Conservation (phyloP, 1,140 invertebrate genomes). For the Brachionus angularis region DNA sequence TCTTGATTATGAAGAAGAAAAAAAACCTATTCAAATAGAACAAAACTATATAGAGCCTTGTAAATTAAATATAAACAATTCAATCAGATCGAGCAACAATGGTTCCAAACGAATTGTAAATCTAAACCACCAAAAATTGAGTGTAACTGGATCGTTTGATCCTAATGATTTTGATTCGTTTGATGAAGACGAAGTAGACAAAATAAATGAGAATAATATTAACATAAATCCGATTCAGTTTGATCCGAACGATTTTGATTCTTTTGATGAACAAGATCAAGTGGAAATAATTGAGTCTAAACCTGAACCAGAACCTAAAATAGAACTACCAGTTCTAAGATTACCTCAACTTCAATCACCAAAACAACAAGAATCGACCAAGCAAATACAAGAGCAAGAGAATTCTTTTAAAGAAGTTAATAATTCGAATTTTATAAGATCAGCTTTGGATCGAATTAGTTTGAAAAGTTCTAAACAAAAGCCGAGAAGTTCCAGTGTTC, state of each 20-base stretch:
- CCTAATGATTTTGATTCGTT: slow-evolving; percentile 39
- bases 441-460: slow-evolving; percentile 28
- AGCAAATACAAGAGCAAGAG: no score
- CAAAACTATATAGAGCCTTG: not conserved
- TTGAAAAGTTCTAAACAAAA: no score
- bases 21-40: not conserved
- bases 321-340: not conserved
- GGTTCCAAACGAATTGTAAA: not conserved
- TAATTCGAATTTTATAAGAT: not conserved
- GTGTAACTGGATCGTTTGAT: slow-evolving; percentile 24
- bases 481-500: slow-evolving; percentile 36
- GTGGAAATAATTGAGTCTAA: no score
- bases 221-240: slow-evolving; percentile 1
- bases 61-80: no score
- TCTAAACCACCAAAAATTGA: not conserved
- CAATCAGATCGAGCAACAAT: not conserved
- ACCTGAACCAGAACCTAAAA: not conserved
- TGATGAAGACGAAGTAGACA: slow-evolving; percentile 1
- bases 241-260: slow-evolving; percentile 43
- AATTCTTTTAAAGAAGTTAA: no score
- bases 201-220: not conserved
- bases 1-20: not conserved
- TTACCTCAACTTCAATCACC: no score
- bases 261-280: slow-evolving; percentile 20
- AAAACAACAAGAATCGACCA: no score